Percentiles rank a stretch among this genome's conserved stretches.
Evolutionary conservation across 2,797 vertebrate species (phyloP).

Genomic region (Selene dorsalis): DNA sequence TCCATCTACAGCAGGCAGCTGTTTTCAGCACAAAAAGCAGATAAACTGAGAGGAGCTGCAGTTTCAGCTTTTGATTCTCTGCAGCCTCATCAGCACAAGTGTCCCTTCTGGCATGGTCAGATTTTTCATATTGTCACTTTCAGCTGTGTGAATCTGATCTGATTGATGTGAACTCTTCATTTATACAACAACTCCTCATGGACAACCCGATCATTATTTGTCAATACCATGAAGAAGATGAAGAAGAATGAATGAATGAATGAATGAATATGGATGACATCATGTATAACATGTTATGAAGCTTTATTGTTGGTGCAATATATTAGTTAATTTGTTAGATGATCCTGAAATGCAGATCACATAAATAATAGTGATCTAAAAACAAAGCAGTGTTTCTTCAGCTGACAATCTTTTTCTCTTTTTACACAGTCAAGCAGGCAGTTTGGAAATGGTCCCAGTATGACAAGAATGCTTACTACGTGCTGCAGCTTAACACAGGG

Average conservation of each 20-base stretch:
- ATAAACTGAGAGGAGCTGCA: neutral
- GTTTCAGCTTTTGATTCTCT: neutral
- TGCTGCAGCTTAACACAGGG: neutral
- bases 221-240: too few relatives aligned
- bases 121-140: neutral
- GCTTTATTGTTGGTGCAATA: neutral
- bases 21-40: neutral
- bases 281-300: neutral
- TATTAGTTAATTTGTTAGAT: neutral
- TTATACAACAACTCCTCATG: neutral
- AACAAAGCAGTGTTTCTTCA: neutral
- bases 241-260: too few relatives aligned
- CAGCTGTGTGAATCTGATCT: neutral
- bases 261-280: too few relatives aligned
- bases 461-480: conserved; percentile 1
- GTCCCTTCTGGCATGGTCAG: neutral
- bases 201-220: neutral
- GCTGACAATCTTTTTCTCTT: neutral
- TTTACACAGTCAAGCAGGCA: neutral
- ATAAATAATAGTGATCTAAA: neutral
- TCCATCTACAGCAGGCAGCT: neutral
- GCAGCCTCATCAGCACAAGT: too few relatives aligned
- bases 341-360: neutral
- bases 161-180: too few relatives aligned
- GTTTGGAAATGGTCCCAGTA: neutral